Conservation (phyloP, 2,888 invertebrate species). For the Aricia artaxerxes region DNA sequence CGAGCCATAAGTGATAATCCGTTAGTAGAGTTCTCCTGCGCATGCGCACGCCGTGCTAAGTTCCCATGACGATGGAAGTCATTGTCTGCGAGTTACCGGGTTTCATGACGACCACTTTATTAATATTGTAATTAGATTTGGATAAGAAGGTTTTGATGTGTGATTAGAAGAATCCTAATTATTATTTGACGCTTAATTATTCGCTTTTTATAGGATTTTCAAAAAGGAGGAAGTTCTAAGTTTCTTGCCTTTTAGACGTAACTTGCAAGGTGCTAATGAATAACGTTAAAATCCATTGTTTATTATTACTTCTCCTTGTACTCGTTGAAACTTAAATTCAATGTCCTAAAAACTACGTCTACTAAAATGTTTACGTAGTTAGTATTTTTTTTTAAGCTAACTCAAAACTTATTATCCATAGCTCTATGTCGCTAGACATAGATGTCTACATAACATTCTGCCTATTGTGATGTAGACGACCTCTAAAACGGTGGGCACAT, state of each 20-base stretch:
- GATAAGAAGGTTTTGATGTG: neutral
- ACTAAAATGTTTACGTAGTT: neutral
- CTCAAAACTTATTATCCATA: neutral
- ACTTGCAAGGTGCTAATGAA: too few relatives aligned
- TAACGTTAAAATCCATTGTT: too few relatives aligned
- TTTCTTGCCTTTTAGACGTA: too few relatives aligned
- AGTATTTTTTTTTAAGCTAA: neutral
- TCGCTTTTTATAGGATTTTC: too few relatives aligned
- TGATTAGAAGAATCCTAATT: too few relatives aligned
- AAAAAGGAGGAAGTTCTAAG: too few relatives aligned
- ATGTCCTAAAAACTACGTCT: too few relatives aligned
- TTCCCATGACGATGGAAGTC: slow-evolving; percentile 70
- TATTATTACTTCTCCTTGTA: too few relatives aligned
- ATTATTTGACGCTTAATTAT: too few relatives aligned
- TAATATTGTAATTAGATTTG: slow-evolving; percentile 20
- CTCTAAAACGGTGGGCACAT: slow-evolving; percentile 12
- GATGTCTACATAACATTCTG: neutral
- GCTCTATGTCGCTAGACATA: neutral
- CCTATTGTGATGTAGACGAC: slow-evolving; percentile 3
- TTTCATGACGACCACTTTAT: neutral
- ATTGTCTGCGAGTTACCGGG: slow-evolving; percentile 64
- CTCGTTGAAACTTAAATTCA: too few relatives aligned
- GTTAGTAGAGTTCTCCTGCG: slow-evolving; percentile 20
- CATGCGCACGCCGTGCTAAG: slow-evolving; percentile 46
- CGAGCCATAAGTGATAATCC: slow-evolving; percentile 2